Evolutionary conservation across 1,140 invertebrate genomes (phyloP).

Genomic region (Danaus plexippus): DNA sequence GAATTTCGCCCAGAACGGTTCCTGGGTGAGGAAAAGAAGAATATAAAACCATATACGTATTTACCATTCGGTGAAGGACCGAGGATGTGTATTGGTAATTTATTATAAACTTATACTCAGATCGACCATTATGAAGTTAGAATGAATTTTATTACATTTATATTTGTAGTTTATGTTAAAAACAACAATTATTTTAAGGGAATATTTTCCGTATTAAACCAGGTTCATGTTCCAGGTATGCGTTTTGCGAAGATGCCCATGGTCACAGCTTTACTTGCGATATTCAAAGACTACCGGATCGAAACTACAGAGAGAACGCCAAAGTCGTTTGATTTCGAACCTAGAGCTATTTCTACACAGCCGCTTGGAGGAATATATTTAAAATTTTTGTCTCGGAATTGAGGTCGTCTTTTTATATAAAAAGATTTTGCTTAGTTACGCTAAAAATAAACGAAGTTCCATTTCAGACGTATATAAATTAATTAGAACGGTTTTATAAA

Average conservation of each 20-base stretch:
- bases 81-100: constrained; percentile 31
- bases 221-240: constrained; percentile 27
- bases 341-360: constrained; percentile 19
- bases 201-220: no score
- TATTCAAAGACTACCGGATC: constrained; percentile 34
- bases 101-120: neutral
- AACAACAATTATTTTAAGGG: no score
- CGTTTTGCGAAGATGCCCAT: constrained; percentile 43
- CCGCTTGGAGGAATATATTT: constrained; percentile 21
- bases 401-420: no score
- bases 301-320: constrained; percentile 23
- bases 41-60: constrained; percentile 23
- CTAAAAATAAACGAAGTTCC: no score
- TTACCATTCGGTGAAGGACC: constrained; percentile 32
- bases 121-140: no score
- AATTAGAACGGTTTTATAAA: no score
- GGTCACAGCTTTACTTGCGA: constrained; percentile 31
- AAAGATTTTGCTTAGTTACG: no score
- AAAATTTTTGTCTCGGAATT: constrained; percentile 16
- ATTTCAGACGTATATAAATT: no score
- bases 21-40: constrained; percentile 23
- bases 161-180: no score
- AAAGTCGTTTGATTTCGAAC: constrained; percentile 18
- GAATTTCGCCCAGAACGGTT: constrained; percentile 26
- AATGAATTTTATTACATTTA: no score